These are phyloP conservation scores for Thymelicus acteon DNA, from an alignment of 2,888 invertebrate genomes.

Conservation along the genomic window DNA sequence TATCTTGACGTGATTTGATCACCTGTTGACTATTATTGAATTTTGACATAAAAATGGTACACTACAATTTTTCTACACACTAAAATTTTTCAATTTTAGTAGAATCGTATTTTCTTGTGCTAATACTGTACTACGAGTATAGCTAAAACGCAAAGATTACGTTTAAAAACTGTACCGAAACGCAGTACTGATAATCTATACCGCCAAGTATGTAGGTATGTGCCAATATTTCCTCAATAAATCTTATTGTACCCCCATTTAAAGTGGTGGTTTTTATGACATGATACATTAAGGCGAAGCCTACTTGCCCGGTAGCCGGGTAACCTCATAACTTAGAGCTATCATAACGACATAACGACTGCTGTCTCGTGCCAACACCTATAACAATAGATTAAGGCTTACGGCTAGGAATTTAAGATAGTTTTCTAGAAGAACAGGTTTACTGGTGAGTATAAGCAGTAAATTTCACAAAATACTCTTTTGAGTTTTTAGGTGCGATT, in stretches of 20 bases:
- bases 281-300: constrained; percentile 1
- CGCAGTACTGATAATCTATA: too few species aligned
- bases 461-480: too few species aligned
- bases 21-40: too few species aligned
- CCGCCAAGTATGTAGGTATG: neutral
- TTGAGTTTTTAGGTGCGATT: too few species aligned
- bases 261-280: constrained; percentile 3
- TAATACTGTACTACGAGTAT: too few species aligned
- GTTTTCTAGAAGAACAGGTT: neutral
- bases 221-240: constrained; percentile 5
- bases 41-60: too few species aligned
- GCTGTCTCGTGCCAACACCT: constrained; percentile 14
- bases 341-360: constrained; percentile 20
- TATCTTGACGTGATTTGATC: too few species aligned
- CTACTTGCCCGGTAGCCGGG: constrained; percentile 1
- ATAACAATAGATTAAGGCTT: constrained; percentile 1
- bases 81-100: too few species aligned
- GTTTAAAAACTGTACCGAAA: too few species aligned
- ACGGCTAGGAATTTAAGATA: neutral
- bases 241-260: neutral
- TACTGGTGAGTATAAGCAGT: neutral
- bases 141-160: too few species aligned
- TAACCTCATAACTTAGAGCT: constrained; percentile 11
- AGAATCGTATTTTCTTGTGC: too few species aligned
- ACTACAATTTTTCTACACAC: too few species aligned